These are phyloP conservation scores for Agapetus fuscipes DNA, from an alignment of 2,888 invertebrate species.

Conservation along the genomic window DNA sequence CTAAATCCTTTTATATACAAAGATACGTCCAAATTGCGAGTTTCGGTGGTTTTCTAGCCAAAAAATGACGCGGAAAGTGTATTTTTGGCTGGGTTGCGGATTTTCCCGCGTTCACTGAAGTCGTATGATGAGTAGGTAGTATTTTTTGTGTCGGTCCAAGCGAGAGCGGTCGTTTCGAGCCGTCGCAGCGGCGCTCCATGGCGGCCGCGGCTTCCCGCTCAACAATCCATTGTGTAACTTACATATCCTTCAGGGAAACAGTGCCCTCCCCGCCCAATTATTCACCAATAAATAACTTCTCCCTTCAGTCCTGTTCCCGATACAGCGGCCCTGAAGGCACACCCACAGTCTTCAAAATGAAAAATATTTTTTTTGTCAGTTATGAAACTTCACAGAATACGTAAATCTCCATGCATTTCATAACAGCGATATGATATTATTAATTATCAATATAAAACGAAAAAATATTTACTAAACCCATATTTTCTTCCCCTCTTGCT, in stretches of 20 bases:
- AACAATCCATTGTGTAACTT: too few relatives aligned
- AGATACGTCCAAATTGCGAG: constrained; percentile 13
- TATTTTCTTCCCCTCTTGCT: too few relatives aligned
- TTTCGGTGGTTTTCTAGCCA: constrained; percentile 34
- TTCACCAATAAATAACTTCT: too few relatives aligned
- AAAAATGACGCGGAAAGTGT: constrained; percentile 32
- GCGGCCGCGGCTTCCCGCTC: background rate
- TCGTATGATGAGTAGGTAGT: constrained; percentile 33
- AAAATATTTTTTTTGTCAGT: too few relatives aligned
- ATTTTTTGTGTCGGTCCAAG: constrained; percentile 28
- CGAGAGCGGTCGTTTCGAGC: constrained; percentile 2
- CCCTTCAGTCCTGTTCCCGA: too few relatives aligned
- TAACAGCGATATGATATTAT: too few relatives aligned
- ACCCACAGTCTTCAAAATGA: constrained; percentile 2
- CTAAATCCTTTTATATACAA: constrained; percentile 27
- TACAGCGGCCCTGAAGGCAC: constrained; percentile 1
- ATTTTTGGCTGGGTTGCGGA: constrained; percentile 37
- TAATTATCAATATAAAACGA: too few relatives aligned
- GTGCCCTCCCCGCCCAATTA: too few relatives aligned
- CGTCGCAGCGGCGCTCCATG: background rate
- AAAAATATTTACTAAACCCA: too few relatives aligned
- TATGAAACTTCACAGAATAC: too few relatives aligned
- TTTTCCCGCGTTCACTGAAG: constrained; percentile 38
- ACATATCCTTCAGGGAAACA: too few relatives aligned
- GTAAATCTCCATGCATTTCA: too few relatives aligned